These are phyloP conservation scores for Ridgeia piscesae DNA, from an alignment of 1,140 invertebrate species.

Conservation along the genomic window DNA sequence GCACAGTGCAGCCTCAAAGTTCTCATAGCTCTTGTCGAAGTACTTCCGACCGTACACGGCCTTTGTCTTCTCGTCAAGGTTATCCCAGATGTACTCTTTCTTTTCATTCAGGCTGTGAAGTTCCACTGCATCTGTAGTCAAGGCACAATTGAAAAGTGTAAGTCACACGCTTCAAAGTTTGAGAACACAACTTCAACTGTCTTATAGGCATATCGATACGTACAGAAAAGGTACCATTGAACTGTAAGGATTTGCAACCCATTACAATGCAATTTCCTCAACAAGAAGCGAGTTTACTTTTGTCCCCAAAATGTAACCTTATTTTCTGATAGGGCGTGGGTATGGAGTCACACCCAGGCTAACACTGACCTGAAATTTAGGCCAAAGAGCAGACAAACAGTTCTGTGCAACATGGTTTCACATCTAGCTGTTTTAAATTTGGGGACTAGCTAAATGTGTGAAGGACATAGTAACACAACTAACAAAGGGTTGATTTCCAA, in stretches of 20 bases:
- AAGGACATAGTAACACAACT: no score
- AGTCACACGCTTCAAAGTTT: not conserved
- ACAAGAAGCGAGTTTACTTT: no score
- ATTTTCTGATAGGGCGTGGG: no score
- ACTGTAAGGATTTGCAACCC: conserved; percentile 1
- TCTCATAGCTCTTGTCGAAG: conserved; percentile 15
- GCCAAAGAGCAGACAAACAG: no score
- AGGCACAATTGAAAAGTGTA: not conserved
- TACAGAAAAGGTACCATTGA: not conserved
- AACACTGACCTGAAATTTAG: no score
- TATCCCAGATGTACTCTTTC: conserved; percentile 47
- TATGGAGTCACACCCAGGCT: no score
- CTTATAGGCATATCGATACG: conserved; percentile 23
- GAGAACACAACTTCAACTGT: no score
- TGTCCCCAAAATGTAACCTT: no score
- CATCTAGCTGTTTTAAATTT: no score
- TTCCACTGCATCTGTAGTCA: not conserved
- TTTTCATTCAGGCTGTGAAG: conserved; percentile 9
- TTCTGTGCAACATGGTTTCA: no score
- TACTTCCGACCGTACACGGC: conserved; percentile 46
- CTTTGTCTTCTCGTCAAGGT: conserved; percentile 41
- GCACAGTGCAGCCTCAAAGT: conserved; percentile 9
- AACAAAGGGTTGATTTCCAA: no score
- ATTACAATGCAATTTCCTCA: not conserved
- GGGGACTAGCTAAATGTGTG: no score